A percentile compares a stretch with the other conserved stretches of the same genome.
These are phyloP conservation scores for Calidris pugnax DNA, from an alignment of 2,113 vertebrate genomes.

Conservation along the genomic window DNA sequence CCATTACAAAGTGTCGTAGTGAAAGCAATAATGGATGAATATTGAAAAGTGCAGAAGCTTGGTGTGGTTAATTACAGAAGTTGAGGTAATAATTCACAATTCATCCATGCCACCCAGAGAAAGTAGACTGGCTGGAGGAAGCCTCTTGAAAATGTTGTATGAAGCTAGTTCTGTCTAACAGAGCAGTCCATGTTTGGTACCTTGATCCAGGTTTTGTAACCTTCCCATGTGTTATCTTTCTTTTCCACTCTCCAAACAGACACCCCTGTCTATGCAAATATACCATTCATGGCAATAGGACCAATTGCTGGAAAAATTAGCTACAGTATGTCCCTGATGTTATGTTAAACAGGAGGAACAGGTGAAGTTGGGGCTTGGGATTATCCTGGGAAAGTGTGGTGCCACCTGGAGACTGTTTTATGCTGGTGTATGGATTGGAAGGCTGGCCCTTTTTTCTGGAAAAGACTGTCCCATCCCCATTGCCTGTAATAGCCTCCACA, in stretches of 20 bases:
- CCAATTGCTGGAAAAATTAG: fast-evolving
- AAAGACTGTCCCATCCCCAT: background rate
- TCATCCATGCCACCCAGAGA: background rate
- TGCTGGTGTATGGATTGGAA: background rate
- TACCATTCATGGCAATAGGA: background rate
- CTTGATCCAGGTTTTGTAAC: background rate
- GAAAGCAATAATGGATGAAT: constrained; percentile 30
- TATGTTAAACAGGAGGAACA: background rate
- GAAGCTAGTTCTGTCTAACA: background rate
- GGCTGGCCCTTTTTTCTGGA: background rate
- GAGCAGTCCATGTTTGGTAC: background rate
- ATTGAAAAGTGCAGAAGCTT: background rate
- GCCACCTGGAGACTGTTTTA: background rate
- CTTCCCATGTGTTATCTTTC: background rate
- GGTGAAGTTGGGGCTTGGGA: background rate
- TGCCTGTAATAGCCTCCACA: background rate
- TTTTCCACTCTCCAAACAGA: background rate
- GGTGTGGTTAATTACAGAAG: background rate
- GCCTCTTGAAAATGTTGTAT: background rate
- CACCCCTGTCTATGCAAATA: background rate
- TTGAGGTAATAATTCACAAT: background rate
- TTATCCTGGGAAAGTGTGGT: background rate
- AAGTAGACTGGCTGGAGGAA: background rate
- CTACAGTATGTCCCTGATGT: background rate
- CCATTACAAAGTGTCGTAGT: background rate